Conservation (phyloP, 2,797 vertebrate genomes). For the Pangasius macronema region DNA sequence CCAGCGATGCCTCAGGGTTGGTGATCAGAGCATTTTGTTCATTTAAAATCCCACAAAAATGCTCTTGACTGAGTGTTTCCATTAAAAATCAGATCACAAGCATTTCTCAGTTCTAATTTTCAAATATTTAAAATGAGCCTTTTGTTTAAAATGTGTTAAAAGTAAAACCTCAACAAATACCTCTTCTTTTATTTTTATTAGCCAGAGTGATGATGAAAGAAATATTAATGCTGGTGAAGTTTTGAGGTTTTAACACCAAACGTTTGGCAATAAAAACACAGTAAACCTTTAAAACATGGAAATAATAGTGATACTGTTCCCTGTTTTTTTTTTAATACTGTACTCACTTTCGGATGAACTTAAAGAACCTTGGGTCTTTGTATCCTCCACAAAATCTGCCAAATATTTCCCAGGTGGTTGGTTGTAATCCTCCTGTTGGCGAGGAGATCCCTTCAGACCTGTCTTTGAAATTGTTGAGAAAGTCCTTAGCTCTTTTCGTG, state of each 20-base stretch:
- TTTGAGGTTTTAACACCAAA: neutral
- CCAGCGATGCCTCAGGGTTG: neutral
- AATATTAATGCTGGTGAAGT: neutral
- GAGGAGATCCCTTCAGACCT: neutral
- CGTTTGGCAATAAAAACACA: neutral
- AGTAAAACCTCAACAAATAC: neutral
- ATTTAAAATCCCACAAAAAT: neutral
- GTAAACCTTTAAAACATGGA: neutral
- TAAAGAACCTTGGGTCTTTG: neutral
- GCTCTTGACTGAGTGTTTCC: neutral
- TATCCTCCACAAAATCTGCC: no score
- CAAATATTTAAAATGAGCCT: neutral
- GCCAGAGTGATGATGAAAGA: no score
- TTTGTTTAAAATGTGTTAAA: neutral
- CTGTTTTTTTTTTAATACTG: neutral
- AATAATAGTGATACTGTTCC: neutral
- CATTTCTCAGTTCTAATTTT: neutral
- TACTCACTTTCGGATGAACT: constrained; percentile 32
- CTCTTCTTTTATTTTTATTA: neutral
- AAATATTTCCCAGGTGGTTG: neutral
- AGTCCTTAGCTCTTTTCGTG: neutral
- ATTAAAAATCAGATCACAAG: neutral
- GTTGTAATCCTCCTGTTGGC: neutral
- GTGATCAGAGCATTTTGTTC: neutral
- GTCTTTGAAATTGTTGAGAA: neutral